Evolutionary conservation across 64 coral and sea anemone species (phyloP).

Genomic region (Porites lutea): DNA sequence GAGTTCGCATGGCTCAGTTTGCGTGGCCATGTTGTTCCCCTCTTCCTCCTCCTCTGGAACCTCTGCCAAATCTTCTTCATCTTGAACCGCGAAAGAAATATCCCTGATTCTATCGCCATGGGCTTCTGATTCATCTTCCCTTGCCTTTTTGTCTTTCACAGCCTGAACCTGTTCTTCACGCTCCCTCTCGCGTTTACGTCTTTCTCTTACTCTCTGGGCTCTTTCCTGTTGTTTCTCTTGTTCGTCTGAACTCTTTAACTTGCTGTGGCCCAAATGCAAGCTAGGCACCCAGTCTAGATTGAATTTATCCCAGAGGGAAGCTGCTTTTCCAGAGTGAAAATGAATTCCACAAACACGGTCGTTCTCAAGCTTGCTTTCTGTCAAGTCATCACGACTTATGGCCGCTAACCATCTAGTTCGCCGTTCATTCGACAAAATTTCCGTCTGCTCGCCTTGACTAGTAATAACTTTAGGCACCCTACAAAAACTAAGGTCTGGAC

Average conservation of each 20-base stretch:
- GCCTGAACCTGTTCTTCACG: background rate
- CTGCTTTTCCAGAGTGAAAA: conserved; percentile 69
- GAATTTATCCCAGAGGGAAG: conserved; percentile 59
- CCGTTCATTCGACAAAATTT: conserved; percentile 65
- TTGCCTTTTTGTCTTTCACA: background rate
- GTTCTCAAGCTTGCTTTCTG: conserved; percentile 47
- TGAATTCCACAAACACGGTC: conserved; percentile 57
- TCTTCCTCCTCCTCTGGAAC: background rate
- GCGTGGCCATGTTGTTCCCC: background rate
- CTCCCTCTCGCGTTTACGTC: conserved; percentile 49
- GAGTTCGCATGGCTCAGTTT: background rate
- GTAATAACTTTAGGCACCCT: conserved; percentile 59
- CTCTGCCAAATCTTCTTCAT: background rate
- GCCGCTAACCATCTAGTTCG: conserved; percentile 36
- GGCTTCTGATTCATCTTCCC: background rate
- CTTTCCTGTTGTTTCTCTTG: conserved; percentile 28
- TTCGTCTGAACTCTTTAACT: conserved; percentile 9
- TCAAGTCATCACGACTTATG: conserved; percentile 65
- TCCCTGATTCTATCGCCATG: background rate
- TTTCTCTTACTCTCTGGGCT: conserved; percentile 40
- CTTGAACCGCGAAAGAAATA: background rate
- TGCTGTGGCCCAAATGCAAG: conserved; percentile 60
- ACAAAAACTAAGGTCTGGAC: conserved; percentile 54
- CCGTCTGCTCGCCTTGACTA: conserved; percentile 59
- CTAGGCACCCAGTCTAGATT: conserved; percentile 49